Base-by-base conservation (phyloP, 2,113 vertebrate genomes). In the Zosterops hypoxanthus region DNA sequence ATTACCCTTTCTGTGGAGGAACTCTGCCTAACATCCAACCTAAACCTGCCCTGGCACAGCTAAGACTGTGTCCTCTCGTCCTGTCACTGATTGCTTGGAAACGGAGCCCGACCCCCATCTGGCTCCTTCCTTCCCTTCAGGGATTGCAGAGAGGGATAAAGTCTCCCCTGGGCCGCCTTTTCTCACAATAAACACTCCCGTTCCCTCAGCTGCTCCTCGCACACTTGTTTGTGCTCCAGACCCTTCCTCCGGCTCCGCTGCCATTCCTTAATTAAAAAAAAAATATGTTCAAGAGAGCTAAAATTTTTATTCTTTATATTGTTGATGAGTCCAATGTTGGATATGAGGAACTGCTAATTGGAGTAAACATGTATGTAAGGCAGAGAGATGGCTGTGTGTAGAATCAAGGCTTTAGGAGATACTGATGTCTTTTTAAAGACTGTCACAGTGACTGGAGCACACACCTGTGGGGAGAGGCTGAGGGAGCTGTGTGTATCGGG, bases 241-340 rank as follows among this genome's bases (percentile, higher is more conserved):
- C 6, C 52, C 26, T 44, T 50, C 14, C 12, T 14, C 33, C 31
- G 16, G 34, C 53, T 39, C 19, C 36, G 9, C 4, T 53, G 63
- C 14, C 29, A 26, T 44, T 65, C 52, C 28, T 33, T 25, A 66
- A 17, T 39, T 52, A 33, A 18, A 59, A 73, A 73, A 65, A 18
- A 20, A 73, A 25, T 13, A 6, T 0, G 2, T 21, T 33, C 70
- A 21, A 20, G 34, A n/a, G 15, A 65, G 5, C 42, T 42, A 29
- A 42, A 4, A 2, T 2, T 1, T 41, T 49, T 41, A 16, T 85
- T 41, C 19, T 20, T 12, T 16, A 0, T 8, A 1, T 10, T 57
- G 20, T n/a, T 65, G 36, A 20, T 49, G 22, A 6, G 29, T 7
- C 25, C 19, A 50, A 8, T 3, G 42, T 29, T 66, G 25, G 33